Evolutionary conservation across 2,797 vertebrate genomes (phyloP).

Genomic region (Urocyon cinereoargenteus): DNA sequence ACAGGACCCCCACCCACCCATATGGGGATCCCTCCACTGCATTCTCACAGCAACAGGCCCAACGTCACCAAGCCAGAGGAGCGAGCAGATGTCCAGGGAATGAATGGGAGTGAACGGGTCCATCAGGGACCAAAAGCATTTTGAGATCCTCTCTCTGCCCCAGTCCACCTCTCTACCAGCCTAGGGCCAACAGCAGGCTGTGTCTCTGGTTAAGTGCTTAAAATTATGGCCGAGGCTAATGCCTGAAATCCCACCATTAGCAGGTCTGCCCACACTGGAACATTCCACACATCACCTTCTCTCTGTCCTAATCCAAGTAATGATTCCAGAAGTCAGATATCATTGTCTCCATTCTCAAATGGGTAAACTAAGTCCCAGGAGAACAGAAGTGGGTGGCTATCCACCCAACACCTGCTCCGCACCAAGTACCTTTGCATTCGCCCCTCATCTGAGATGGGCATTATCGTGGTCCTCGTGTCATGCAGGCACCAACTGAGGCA

Average conservation of each 20-base stretch:
- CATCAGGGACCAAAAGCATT: neutral
- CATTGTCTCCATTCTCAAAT: neutral
- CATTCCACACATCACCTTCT: neutral
- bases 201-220: neutral
- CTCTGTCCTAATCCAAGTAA: neutral
- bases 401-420: fast-evolving
- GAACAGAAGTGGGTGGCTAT: neutral
- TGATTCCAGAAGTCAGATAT: neutral
- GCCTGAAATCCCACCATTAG: neutral
- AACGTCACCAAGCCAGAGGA: neutral
- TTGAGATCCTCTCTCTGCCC: neutral
- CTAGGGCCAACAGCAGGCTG: fast-evolving
- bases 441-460: neutral
- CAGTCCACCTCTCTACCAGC: fast-evolving
- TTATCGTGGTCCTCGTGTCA: neutral
- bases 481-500: neutral
- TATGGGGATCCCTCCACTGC: fast-evolving
- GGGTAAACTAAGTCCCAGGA: neutral
- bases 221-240: fast-evolving
- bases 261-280: neutral
- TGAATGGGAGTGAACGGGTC: neutral
- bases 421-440: fast-evolving
- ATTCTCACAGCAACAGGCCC: fast-evolving
- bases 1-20: neutral
- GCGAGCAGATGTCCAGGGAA: neutral